A percentile compares a stretch with the other conserved stretches of the same genome.
phyloP scores from a whole-genome alignment of 1,140 invertebrate genomes.

The Chymomyza costata region DNA sequence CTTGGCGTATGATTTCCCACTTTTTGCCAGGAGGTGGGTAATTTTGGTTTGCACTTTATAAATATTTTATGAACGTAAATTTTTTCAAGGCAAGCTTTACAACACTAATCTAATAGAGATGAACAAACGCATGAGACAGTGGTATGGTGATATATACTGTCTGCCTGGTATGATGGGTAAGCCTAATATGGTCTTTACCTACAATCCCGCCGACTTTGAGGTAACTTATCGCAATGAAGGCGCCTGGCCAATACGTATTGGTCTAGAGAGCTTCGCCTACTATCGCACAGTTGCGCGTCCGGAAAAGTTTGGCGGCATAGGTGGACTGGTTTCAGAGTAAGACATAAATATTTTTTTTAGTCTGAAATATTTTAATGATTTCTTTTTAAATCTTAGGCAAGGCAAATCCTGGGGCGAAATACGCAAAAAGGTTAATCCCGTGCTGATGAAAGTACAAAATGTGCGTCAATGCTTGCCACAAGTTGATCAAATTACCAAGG shows the following conservation, averaged over 20 bases:
- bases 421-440: conserved; percentile 61
- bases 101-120: conserved; percentile 50
- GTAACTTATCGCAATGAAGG: conserved; percentile 62
- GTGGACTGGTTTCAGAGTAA: conserved; percentile 55
- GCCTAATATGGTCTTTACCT: conserved; percentile 53
- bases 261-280: conserved; percentile 54
- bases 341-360: background rate
- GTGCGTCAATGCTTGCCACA: conserved; percentile 49
- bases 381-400: conserved; percentile 33
- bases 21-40: conserved; percentile 58
- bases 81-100: conserved; percentile 32
- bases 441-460: conserved; percentile 61
- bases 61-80: background rate
- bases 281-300: conserved; percentile 54
- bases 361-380: background rate
- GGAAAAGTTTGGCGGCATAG: conserved; percentile 55
- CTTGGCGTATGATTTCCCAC: conserved; percentile 25
- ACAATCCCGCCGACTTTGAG: conserved; percentile 58
- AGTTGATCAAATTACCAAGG: conserved; percentile 51
- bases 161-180: conserved; percentile 60
- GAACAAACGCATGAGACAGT: conserved; percentile 44
- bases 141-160: conserved; percentile 55
- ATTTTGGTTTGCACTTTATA: background rate
- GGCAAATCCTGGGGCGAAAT: conserved; percentile 55
- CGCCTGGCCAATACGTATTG: conserved; percentile 62